A percentile compares a stretch with the other conserved stretches of the same genome.
Evolutionary conservation across 2,888 invertebrate species (phyloP).

Genomic region (Harpalus rufipes): DNA sequence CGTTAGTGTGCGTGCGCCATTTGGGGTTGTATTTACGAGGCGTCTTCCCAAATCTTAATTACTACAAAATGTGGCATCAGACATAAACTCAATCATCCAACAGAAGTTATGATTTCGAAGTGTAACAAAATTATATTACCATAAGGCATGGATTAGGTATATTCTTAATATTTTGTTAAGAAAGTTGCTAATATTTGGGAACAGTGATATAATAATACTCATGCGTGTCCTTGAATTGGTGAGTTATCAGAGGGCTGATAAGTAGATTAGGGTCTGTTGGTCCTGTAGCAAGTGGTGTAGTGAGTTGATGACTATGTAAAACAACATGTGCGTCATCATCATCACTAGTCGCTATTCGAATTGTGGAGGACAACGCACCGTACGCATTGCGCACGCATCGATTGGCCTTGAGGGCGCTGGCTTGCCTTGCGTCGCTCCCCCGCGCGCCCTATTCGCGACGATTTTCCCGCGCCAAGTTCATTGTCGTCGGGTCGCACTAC

Average conservation of each 20-base stretch:
- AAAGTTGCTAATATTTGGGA: too few relatives aligned
- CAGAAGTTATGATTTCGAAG: too few relatives aligned
- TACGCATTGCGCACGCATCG: conserved; percentile 62
- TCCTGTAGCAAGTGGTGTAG: neutral
- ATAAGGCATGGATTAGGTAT: too few relatives aligned
- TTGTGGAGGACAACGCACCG: conserved; percentile 53
- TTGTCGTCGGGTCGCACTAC: conserved; percentile 4
- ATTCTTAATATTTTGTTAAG: too few relatives aligned
- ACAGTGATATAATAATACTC: too few relatives aligned
- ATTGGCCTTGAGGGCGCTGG: conserved; percentile 62
- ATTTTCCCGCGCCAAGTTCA: conserved; percentile 50
- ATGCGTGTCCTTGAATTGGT: too few relatives aligned
- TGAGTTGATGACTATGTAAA: conserved; percentile 15
- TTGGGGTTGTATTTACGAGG: too few relatives aligned
- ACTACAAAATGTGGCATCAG: too few relatives aligned
- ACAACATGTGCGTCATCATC: conserved; percentile 53
- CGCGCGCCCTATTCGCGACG: neutral
- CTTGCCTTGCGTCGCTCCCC: conserved; percentile 31
- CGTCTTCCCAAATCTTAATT: too few relatives aligned
- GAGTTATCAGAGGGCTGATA: neutral
- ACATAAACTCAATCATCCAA: too few relatives aligned
- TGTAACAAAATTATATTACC: too few relatives aligned
- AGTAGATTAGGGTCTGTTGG: neutral
- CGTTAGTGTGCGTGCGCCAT: too few relatives aligned
- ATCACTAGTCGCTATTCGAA: neutral